Evolutionary conservation across 2,113 vertebrate species (phyloP), one percentile per base, ranked within the genome.

Genomic region (Takifugu bimaculatus): DNA sequence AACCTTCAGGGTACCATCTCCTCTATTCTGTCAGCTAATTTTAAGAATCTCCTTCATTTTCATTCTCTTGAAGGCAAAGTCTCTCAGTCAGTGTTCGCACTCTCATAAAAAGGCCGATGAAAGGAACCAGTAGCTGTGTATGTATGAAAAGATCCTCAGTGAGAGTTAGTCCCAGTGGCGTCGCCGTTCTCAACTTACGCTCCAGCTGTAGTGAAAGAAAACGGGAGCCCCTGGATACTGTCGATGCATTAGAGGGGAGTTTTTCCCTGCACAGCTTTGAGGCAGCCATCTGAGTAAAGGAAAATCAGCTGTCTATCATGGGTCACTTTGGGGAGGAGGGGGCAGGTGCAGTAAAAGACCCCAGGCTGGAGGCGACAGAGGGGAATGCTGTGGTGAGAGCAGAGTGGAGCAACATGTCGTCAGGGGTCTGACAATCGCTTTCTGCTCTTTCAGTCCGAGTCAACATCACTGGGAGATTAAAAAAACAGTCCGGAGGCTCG

Each of bases 111-210:
- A 39, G 35, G 35, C 7, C 6, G 7, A 10, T 10, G 35, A 39
- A 39, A 10, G 35, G 35, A 39, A 39, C 35, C 2, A 10, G 35
- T 1, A 10, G 6, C 9, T 1, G 35, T 20, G 20, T 20, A 20
- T 20, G 20, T 20, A 20, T 20, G 35, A 56, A 70, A 68, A 1
- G 49, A 72, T 78, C 71, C 81, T 77, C 57, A 77, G 49, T 65
- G 65, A 45, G 35, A 71, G 65, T 72, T 69, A 62, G 57, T 76
- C 60, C 25, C 39, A 26, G 63, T 61, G 54, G 50, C 51, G 63
- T 58, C 49, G 49, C 26, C 10, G n/a, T 2, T 56, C 39, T 58
- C 68, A 47, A 57, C 29, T 63, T 47, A 1, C 45, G 25, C 45
- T 53, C 39, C 50, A 20, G 60, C 47, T 66, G 44, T 63, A 68